Evolutionary conservation across 2,888 invertebrate species (phyloP).

Genomic region (Andrena marginata): DNA sequence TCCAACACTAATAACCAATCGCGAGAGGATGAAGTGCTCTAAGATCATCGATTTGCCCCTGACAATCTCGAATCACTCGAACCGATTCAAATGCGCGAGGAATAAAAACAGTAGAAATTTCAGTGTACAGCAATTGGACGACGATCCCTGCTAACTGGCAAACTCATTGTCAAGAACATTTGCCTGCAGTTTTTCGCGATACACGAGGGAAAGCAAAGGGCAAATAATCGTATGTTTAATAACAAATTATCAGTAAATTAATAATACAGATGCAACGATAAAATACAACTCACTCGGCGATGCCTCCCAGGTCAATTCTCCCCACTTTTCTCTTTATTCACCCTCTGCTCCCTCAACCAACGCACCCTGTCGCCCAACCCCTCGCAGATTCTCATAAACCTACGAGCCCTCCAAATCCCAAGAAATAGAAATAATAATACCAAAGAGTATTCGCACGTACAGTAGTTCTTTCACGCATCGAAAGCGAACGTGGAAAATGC

Average conservation of each 20-base stretch:
- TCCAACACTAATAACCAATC: slow-evolving; percentile 60
- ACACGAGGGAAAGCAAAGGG: not conserved
- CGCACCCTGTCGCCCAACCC: not conserved
- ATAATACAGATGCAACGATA: not conserved
- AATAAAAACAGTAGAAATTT: not conserved
- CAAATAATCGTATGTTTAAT: slow-evolving; percentile 5
- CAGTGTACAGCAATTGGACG: not conserved
- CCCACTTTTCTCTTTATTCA: not conserved
- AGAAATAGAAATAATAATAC: too few relatives aligned
- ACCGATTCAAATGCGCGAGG: not conserved
- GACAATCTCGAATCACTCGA: not conserved
- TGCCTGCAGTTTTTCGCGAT: not conserved
- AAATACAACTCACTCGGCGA: not conserved
- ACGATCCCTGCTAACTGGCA: not conserved
- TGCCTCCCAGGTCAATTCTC: not conserved
- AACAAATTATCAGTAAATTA: slow-evolving; percentile 1
- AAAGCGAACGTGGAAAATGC: too few relatives aligned
- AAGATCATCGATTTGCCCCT: not conserved
- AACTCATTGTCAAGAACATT: not conserved
- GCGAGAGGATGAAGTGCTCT: not conserved
- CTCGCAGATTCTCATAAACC: not conserved
- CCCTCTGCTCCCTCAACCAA: not conserved
- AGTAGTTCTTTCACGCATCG: too few relatives aligned
- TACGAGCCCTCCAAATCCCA: too few relatives aligned
- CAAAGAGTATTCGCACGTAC: too few relatives aligned